Evolutionary conservation across 2,113 vertebrate species (phyloP).

Genomic region (Okapia johnstoni): DNA sequence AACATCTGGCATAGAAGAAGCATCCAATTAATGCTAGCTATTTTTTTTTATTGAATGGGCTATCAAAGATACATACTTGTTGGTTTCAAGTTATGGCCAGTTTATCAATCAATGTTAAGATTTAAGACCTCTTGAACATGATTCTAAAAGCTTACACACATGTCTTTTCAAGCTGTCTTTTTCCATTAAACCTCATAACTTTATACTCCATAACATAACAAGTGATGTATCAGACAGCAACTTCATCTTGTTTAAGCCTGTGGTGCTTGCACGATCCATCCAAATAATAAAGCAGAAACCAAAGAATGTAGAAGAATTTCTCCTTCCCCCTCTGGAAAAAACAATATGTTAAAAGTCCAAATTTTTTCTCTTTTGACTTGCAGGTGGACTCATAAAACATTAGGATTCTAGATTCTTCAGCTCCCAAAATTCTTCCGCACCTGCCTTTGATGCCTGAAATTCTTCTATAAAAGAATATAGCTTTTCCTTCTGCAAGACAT

Average conservation of each 20-base stretch:
- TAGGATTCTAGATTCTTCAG: conserved; percentile 31
- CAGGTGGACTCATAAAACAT: conserved; percentile 1
- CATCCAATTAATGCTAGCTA: background rate
- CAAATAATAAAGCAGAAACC: conserved; percentile 32
- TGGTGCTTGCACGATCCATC: background rate
- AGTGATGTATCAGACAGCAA: background rate
- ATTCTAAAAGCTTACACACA: conserved; percentile 11
- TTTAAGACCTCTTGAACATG: background rate
- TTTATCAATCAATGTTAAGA: background rate
- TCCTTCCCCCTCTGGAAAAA: conserved; percentile 28
- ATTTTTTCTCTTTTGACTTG: conserved; percentile 54
- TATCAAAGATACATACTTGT: background rate
- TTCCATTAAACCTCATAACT: background rate
- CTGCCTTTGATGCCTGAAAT: conserved; percentile 47
- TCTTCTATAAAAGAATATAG: conserved; percentile 42
- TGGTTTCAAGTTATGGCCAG: background rate
- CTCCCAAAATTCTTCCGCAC: conserved; percentile 46
- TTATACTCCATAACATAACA: background rate
- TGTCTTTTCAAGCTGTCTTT: conserved; percentile 25
- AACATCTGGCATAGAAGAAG: background rate
- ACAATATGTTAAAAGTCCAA: conserved; percentile 23
- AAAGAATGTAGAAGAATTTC: background rate
- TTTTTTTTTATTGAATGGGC: background rate
- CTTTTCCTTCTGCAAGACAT: conserved; percentile 36
- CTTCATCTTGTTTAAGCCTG: conserved; percentile 32